Conservation (phyloP, 2,888 invertebrate species). For the Temnothorax ravouxi region DNA sequence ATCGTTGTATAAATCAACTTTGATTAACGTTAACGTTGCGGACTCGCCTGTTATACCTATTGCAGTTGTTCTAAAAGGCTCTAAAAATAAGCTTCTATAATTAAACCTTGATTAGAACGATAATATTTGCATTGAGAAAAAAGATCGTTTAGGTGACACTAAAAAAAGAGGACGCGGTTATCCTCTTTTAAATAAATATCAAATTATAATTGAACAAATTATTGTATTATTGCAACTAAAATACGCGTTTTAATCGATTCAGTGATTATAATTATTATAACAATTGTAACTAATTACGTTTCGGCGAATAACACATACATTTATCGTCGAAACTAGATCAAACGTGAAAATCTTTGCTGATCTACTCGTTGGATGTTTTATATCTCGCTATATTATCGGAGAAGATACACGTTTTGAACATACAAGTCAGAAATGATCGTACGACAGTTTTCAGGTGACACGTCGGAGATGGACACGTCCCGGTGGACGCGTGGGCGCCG, state of each 20-base stretch:
- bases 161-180: background rate
- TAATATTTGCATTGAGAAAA: background rate
- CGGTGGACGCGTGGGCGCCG: slow-evolving; percentile 63
- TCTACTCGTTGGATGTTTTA: background rate
- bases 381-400: background rate
- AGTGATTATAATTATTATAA: background rate
- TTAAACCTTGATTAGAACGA: background rate
- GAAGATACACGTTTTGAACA: background rate
- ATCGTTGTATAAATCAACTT: slow-evolving; percentile 25
- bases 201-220: background rate
- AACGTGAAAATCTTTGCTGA: background rate
- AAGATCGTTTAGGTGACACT: background rate
- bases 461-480: slow-evolving; percentile 17
- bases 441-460: background rate
- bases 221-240: background rate
- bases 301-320: background rate
- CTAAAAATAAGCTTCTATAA: background rate
- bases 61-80: background rate
- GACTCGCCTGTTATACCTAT: background rate
- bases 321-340: background rate
- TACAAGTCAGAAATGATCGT: background rate
- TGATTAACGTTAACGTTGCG: slow-evolving; percentile 22
- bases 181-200: background rate
- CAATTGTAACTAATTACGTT: background rate
- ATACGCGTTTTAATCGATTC: background rate